These are phyloP conservation scores for Hippocampus barbouri DNA, from an alignment of 2,113 vertebrate genomes.

Conservation along the genomic window DNA sequence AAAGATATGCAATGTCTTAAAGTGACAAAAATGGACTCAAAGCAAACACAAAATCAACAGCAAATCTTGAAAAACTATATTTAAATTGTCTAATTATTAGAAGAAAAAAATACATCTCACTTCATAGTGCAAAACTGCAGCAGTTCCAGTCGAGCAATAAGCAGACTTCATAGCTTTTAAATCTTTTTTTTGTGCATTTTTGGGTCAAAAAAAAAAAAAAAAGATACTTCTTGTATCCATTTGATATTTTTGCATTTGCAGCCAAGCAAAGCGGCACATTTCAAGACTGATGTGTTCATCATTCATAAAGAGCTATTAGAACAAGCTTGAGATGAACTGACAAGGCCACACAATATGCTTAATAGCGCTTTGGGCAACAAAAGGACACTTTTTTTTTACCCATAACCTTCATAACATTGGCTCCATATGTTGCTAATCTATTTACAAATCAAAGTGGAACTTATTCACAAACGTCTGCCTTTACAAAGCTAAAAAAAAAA, in stretches of 20 bases:
- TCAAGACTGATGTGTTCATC: not conserved
- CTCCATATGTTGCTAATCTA: not conserved
- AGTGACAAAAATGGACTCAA: not conserved
- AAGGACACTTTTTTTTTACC: slow-evolving; percentile 50
- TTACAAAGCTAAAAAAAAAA: not conserved
- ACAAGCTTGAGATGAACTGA: not conserved
- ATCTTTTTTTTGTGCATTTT: not conserved
- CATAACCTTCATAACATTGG: not conserved
- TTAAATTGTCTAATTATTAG: not conserved
- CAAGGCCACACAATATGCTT: slow-evolving; percentile 2
- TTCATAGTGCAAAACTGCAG: not conserved
- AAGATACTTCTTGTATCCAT: too few relatives aligned
- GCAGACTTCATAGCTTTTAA: not conserved
- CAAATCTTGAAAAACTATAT: not conserved
- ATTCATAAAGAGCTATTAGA: not conserved
- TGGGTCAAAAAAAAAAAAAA: too few relatives aligned
- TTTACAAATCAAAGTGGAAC: not conserved
- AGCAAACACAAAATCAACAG: not conserved
- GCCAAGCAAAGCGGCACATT: not conserved
- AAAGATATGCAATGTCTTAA: not conserved
- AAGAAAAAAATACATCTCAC: not conserved
- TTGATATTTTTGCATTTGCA: too few relatives aligned
- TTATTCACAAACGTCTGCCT: not conserved
- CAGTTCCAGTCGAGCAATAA: not conserved
- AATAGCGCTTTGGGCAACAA: slow-evolving; percentile 59